Evolutionary conservation across 2,113 vertebrate species (phyloP).

Genomic region (Vulpes vulpes): DNA sequence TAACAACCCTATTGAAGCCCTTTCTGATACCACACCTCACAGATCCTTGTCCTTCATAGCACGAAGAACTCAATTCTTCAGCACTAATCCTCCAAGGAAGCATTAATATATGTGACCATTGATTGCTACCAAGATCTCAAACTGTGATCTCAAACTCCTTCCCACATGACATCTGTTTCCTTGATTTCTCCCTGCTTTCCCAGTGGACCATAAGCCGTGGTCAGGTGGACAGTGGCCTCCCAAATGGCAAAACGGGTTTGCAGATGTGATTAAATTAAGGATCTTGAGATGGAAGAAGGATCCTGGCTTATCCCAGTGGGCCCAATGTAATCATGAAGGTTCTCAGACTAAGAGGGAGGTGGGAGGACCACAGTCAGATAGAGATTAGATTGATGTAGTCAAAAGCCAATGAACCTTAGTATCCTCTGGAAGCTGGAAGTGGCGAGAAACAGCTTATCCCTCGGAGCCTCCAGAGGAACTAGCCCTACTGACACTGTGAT

Average conservation of each 20-base stretch:
- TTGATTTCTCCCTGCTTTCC: neutral
- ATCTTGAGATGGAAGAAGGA: neutral
- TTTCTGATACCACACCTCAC: neutral
- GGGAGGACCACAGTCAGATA: neutral
- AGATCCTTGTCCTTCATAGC: neutral
- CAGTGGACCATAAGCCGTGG: neutral
- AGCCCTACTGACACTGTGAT: neutral
- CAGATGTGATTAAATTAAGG: neutral
- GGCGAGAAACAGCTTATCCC: neutral
- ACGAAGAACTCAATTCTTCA: neutral
- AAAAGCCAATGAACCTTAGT: neutral
- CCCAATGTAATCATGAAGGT: neutral
- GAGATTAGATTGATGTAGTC: neutral
- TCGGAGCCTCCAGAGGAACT: neutral
- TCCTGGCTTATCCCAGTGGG: neutral
- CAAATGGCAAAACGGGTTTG: neutral
- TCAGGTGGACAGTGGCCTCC: neutral
- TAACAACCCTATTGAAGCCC: neutral
- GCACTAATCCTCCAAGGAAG: neutral
- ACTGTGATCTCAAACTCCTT: neutral
- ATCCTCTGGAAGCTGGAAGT: neutral
- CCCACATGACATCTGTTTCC: neutral
- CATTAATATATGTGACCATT: neutral
- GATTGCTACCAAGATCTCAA: neutral
- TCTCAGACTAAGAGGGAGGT: neutral